These are phyloP conservation scores for Cheilosia soror DNA, from an alignment of 2,888 invertebrate genomes.

Conservation along the genomic window DNA sequence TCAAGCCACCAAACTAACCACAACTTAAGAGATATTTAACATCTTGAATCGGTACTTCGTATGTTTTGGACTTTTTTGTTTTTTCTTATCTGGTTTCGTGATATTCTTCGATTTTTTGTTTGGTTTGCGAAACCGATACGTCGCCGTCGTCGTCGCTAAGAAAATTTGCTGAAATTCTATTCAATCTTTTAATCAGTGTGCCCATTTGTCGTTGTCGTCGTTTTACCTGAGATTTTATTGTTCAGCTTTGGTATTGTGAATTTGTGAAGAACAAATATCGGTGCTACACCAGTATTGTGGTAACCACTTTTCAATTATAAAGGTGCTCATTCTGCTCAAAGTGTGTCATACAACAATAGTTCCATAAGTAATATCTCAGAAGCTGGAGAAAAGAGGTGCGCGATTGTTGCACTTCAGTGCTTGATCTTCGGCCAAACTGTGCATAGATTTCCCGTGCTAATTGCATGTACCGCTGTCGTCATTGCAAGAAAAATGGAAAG, in stretches of 20 bases:
- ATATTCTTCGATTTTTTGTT: constrained; percentile 18
- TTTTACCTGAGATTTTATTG: constrained; percentile 37
- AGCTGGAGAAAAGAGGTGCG: constrained; percentile 59
- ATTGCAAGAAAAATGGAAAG: constrained; percentile 64
- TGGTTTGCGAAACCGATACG: constrained; percentile 48
- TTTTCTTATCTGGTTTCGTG: constrained; percentile 28
- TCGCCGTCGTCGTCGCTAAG: constrained; percentile 32
- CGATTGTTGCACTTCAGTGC: constrained; percentile 57
- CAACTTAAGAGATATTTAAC: constrained; percentile 58
- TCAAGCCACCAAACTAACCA: constrained; percentile 68
- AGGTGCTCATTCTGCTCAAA: constrained; percentile 62
- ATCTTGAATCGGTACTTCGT: constrained; percentile 41
- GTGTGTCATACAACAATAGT: constrained; percentile 64
- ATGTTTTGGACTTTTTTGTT: constrained; percentile 12
- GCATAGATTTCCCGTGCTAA: constrained; percentile 54
- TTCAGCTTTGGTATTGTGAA: constrained; percentile 38
- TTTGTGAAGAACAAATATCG: constrained; percentile 58
- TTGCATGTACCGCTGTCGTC: constrained; percentile 31
- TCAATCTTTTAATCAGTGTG: constrained; percentile 63
- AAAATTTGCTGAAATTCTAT: constrained; percentile 50
- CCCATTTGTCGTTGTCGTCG: constrained; percentile 52
- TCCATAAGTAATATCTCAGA: constrained; percentile 25
- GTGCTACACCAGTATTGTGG: constrained; percentile 39
- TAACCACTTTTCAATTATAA: constrained; percentile 60
- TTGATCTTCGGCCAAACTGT: constrained; percentile 58